Conservation (phyloP, 2,888 invertebrate genomes). For the Spilosoma lubricipeda region DNA sequence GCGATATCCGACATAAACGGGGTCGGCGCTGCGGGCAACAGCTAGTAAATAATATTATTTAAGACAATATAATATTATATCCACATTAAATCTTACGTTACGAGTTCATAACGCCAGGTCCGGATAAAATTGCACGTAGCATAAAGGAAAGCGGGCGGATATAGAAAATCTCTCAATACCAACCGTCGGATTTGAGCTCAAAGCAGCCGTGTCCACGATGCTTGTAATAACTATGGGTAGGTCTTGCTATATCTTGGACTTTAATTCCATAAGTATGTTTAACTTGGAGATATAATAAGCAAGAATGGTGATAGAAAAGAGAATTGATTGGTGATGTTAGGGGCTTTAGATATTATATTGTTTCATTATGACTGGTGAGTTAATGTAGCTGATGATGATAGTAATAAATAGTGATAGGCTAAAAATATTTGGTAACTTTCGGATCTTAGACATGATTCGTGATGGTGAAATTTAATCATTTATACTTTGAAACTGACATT, state of each 20-base stretch:
- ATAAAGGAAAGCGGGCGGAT: slow-evolving; percentile 85
- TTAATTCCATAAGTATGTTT: slow-evolving; percentile 23
- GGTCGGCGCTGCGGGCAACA: too few relatives aligned
- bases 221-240: slow-evolving; percentile 66
- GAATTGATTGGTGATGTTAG: not conserved
- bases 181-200: slow-evolving; percentile 74
- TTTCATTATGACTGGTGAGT: too few relatives aligned
- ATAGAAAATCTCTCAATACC: slow-evolving; percentile 86
- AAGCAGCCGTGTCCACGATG: slow-evolving; percentile 67
- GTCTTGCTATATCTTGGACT: slow-evolving; percentile 21
- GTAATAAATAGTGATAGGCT: too few relatives aligned
- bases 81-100: slow-evolving; percentile 55
- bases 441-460: too few relatives aligned
- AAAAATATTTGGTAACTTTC: too few relatives aligned
- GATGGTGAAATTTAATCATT: too few relatives aligned
- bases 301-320: not conserved
- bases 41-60: not conserved
- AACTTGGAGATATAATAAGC: slow-evolving; percentile 15
- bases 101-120: slow-evolving; percentile 78
- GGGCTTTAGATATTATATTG: not conserved
- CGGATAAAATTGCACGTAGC: slow-evolving; percentile 84
- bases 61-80: slow-evolving; percentile 42
- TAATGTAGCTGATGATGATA: too few relatives aligned
- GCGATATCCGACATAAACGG: too few relatives aligned
- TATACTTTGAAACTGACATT: too few relatives aligned